Evolutionary conservation across 2,797 vertebrate genomes (phyloP).

Genomic region (Oreochromis grahami): DNA sequence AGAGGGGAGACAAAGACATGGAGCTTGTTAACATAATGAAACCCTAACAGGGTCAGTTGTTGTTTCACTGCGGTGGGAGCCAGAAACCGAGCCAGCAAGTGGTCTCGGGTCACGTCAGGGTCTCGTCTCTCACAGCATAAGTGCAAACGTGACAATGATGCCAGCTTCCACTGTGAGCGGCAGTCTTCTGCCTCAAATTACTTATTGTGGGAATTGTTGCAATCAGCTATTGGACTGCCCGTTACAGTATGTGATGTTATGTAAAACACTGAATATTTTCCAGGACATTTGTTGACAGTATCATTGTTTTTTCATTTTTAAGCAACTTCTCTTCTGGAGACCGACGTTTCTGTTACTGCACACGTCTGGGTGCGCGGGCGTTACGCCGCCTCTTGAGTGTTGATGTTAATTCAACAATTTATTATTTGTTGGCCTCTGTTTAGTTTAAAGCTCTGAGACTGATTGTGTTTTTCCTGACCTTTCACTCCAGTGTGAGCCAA

Average conservation of each 20-base stretch:
- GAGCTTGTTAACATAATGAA: slow-evolving; percentile 60
- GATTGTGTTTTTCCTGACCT: neutral
- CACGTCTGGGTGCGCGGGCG: neutral
- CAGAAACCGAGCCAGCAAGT: slow-evolving; percentile 33
- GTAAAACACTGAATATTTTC: neutral
- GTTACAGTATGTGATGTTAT: neutral
- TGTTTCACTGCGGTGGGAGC: slow-evolving; percentile 49
- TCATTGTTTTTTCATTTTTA: neutral
- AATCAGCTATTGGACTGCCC: neutral
- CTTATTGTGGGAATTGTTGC: slow-evolving; percentile 12
- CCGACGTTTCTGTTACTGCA: neutral
- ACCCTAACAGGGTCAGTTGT: slow-evolving; percentile 50
- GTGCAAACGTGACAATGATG: slow-evolving; percentile 63
- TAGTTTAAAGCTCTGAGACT: neutral
- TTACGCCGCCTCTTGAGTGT: neutral
- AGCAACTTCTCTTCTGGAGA: neutral
- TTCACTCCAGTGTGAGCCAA: neutral
- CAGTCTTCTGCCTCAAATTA: slow-evolving; percentile 15
- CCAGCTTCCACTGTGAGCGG: slow-evolving; percentile 35
- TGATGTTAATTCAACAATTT: neutral
- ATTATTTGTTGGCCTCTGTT: neutral
- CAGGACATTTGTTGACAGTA: neutral
- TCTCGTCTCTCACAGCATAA: slow-evolving; percentile 42
- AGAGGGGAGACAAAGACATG: neutral
- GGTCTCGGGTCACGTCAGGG: slow-evolving; percentile 47